Base-by-base conservation (phyloP, 2,113 vertebrate species). In the Mola mola region DNA sequence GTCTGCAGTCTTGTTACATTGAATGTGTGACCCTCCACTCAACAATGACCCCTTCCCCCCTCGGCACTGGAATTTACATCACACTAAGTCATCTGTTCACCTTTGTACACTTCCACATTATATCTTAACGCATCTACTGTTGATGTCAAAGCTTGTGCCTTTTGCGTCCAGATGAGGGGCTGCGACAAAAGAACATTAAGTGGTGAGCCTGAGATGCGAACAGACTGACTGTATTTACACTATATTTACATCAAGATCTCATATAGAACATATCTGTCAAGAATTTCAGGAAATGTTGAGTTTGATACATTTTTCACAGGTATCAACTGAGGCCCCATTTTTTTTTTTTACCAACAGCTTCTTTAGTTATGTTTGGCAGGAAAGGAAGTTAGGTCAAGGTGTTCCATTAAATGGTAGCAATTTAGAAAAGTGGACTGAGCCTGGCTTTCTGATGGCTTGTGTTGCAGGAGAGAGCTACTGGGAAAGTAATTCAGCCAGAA, bases 351-450 rank as follows among this genome's bases (percentile, higher is more conserved):
- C 55, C 51, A 74, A 78, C 66, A 67, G 60, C 70, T 74, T 81
- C 66, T 87, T 84, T 74, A 74, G 84, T 75, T 85, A 73, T 85
- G 83, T 85, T 86, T 66, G 59, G 68, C 79, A 78, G 41, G n/a
- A 21, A 62, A 38, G 60, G 79, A 83, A 82, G 86, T 59, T 70
- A 33, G 80, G 88, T 86, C 74, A 88, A 87, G 88, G 86, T 86
- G 76, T 86, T 90, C 79, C 80, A 86, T 87, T 86, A 86, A 78
- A 81, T 64, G 82, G 68, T 64, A 80, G 83, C 88, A 91, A 84
- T 89, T 84, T 87, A 84, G 79, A 70, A 72, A 64, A 84, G 79
- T 87, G 84, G 84, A 88, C 84, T 79, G 72, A 75, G 78, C 59
- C 61, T 10, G 72, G 77, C 79, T 77, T 78, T 72, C 66, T 81